Base-by-base conservation (phyloP, 2,888 invertebrate genomes). In the Byasa hedistus region DNA sequence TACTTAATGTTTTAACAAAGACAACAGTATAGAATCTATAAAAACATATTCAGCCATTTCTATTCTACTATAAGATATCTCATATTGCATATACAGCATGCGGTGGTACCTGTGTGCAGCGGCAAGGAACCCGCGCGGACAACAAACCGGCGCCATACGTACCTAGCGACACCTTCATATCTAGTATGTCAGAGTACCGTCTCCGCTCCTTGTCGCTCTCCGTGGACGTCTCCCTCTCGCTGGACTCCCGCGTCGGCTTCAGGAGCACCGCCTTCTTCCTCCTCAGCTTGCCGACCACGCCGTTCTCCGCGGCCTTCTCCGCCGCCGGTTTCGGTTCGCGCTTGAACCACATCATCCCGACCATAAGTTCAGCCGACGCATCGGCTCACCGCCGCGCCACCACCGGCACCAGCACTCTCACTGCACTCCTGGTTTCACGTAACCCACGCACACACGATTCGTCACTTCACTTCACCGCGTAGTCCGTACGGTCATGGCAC, bases 311-410 rank as follows among this genome's bases (percentile, higher is more conserved):
- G 61, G 77, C 73, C 65, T 89, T 89, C 57, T 89, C 88, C 51
- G 82, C 77, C 69, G 81, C 84, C 71, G 81, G 75, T 75, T 90
- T 91, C 69, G 90, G 84, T 70, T 91, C 91, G 74, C 90, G 78
- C 75, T 89, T 91, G 70, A 91, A 91, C 91, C 91, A 91, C 91
- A 91, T 91, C 90, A 89, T 91, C 65, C 82, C 82, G 79, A 80
- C 79, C 72, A 82, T 79, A 75, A 65, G 69, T 72, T 69, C 61
- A 65, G 61, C 60, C 54, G 64, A 10, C 32, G 10, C 32, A 32
- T 15, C 39, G 2, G 39, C 15, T 15, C 12, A 39, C 12, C 39
- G 15, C 15, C 64, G 21, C 61, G 39, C 27, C 23, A 32, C 22
- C 52, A 51, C 52, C 61, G 19, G 17, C 63, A 64, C 60, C 32